Conservation (phyloP, 2,113 vertebrate genomes). For the Protobothrops flavoviridis region DNA sequence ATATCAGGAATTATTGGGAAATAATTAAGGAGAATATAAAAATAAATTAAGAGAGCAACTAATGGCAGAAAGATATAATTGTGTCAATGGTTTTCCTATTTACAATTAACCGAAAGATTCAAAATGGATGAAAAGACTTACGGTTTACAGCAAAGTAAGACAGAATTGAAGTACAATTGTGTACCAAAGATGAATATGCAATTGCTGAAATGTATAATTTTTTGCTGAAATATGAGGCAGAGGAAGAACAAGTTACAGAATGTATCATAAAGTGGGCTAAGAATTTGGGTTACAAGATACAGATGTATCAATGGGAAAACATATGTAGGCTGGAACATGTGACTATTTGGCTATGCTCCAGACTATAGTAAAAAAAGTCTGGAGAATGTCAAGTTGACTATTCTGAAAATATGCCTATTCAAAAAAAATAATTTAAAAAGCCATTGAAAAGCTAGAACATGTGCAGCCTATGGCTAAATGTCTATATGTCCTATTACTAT, state of each 20-base stretch:
- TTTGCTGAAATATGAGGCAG: not conserved
- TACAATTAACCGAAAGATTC: not conserved
- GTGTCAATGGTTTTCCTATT: not conserved
- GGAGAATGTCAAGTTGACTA: not conserved
- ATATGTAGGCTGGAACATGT: not conserved
- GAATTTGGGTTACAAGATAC: not conserved
- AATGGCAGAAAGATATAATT: not conserved
- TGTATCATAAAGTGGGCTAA: not conserved
- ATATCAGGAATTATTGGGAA: not conserved
- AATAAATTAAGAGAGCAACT: not conserved
- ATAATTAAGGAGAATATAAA: not conserved
- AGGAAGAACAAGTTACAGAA: not conserved
- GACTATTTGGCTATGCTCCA: not conserved
- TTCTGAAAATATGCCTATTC: not conserved
- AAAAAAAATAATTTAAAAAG: not conserved
- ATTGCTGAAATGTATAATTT: not conserved
- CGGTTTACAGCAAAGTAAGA: not conserved
- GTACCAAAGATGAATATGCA: not conserved
- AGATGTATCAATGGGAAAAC: not conserved
- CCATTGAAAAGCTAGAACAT: not conserved
- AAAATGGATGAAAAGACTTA: not conserved
- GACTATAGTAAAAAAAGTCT: not conserved
- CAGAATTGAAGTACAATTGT: not conserved
- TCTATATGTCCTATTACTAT: not conserved
- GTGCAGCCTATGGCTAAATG: not conserved